Percentiles rank a stretch among this genome's conserved stretches.
phyloP scores from a whole-genome alignment of 2,888 invertebrate genomes.

The Latheticus oryzae region DNA sequence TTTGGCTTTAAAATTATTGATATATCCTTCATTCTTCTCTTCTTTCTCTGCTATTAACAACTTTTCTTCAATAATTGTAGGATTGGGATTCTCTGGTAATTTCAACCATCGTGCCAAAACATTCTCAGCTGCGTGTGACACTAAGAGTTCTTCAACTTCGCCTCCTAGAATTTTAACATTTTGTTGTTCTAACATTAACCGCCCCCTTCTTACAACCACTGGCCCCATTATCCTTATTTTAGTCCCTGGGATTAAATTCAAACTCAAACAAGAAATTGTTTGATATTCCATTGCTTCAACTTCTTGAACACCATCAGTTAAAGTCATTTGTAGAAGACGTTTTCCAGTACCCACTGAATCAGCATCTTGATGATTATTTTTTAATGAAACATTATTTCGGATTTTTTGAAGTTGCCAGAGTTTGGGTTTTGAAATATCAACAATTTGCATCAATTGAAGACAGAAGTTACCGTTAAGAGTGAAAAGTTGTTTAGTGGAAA shows the following conservation, averaged over 20 bases:
- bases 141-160: constrained; percentile 74
- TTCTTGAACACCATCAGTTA: constrained; percentile 81
- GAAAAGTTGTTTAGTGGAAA: constrained; percentile 65
- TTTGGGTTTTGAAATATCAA: constrained; percentile 72
- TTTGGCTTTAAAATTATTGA: constrained; percentile 10
- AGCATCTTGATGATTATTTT: constrained; percentile 69
- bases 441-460: constrained; percentile 72
- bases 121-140: constrained; percentile 72
- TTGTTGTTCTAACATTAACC: constrained; percentile 73
- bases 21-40: constrained; percentile 44
- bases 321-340: constrained; percentile 76
- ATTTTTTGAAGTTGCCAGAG: constrained; percentile 65
- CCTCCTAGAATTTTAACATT: constrained; percentile 77
- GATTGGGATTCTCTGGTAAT: constrained; percentile 67
- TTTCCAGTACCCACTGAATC: constrained; percentile 67
- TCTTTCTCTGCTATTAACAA: constrained; percentile 26
- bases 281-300: constrained; percentile 79
- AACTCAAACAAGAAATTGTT: constrained; percentile 70
- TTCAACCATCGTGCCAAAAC: constrained; percentile 71
- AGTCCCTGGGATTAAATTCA: constrained; percentile 72
- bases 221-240: constrained; percentile 78
- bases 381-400: constrained; percentile 65
- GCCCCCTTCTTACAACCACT: constrained; percentile 76
- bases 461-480: constrained; percentile 69
- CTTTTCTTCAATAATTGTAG: constrained; percentile 55